Evolutionary conservation across 2,797 vertebrate species (phyloP).

Genomic region (Numenius phaeopus): DNA sequence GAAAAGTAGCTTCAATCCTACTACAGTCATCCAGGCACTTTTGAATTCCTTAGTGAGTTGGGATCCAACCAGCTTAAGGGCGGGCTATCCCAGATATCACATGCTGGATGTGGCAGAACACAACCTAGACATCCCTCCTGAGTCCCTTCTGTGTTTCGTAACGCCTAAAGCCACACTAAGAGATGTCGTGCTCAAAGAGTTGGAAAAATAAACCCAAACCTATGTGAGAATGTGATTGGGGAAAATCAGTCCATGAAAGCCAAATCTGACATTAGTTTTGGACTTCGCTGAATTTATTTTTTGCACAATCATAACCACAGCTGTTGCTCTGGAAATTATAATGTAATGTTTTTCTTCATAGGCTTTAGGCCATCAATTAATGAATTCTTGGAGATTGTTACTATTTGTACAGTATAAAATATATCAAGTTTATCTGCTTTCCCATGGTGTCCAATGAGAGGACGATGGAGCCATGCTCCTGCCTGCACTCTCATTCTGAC

Average conservation of each 20-base stretch:
- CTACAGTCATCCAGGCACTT: neutral
- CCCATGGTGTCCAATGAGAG: neutral
- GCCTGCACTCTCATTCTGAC: neutral
- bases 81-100: neutral
- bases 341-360: neutral
- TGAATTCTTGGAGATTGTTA: neutral
- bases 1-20: neutral
- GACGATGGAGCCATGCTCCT: neutral
- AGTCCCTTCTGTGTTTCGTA: neutral
- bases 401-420: neutral
- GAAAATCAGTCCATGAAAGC: neutral
- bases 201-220: neutral
- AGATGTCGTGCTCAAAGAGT: neutral
- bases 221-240: neutral
- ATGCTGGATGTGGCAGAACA: neutral
- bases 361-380: neutral
- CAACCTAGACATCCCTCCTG: neutral
- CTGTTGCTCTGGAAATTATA: neutral
- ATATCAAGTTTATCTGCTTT: neutral
- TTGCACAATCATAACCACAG: neutral
- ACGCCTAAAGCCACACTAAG: neutral
- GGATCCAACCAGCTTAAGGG: neutral
- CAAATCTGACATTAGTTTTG: neutral
- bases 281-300: neutral
- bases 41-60: neutral